These are phyloP conservation scores for Hylaeus volcanicus DNA, from an alignment of 1,140 invertebrate species.

Conservation along the genomic window DNA sequence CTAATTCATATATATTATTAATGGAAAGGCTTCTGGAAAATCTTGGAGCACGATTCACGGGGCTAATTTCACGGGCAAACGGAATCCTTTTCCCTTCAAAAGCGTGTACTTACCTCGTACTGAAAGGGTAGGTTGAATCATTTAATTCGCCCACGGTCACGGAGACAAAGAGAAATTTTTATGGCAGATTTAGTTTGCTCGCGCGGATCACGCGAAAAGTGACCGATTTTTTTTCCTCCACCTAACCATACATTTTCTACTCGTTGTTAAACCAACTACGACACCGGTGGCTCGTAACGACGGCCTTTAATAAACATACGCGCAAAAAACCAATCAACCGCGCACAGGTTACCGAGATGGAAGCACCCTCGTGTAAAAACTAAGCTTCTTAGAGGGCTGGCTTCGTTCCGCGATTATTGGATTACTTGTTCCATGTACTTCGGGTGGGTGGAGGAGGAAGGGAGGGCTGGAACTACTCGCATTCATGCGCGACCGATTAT, in stretches of 20 bases:
- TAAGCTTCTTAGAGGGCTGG: conserved; percentile 65
- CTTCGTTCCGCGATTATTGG: conserved; percentile 64
- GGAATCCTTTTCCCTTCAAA: too few relatives aligned
- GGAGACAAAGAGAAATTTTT: too few relatives aligned
- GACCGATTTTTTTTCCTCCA: too few relatives aligned
- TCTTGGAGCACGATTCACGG: too few relatives aligned
- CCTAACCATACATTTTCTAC: neutral
- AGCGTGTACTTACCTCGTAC: too few relatives aligned
- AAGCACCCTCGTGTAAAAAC: conserved; percentile 55
- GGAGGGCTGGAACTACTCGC: neutral
- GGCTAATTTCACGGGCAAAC: too few relatives aligned
- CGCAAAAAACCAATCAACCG: conserved; percentile 33
- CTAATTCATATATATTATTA: too few relatives aligned
- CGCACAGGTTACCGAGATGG: conserved; percentile 22
- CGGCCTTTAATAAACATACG: conserved; percentile 12
- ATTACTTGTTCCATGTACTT: conserved; percentile 56
- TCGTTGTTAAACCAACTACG: neutral
- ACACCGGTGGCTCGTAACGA: neutral
- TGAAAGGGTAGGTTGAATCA: too few relatives aligned
- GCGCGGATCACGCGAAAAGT: neutral
- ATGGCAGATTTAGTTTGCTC: too few relatives aligned
- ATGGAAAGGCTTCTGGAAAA: too few relatives aligned
- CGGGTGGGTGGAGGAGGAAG: too few relatives aligned
- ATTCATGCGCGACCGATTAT: conserved; percentile 18
- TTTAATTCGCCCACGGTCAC: too few relatives aligned